These are phyloP conservation scores for Etheostoma cragini DNA, from an alignment of 2,113 vertebrate species.

Conservation along the genomic window DNA sequence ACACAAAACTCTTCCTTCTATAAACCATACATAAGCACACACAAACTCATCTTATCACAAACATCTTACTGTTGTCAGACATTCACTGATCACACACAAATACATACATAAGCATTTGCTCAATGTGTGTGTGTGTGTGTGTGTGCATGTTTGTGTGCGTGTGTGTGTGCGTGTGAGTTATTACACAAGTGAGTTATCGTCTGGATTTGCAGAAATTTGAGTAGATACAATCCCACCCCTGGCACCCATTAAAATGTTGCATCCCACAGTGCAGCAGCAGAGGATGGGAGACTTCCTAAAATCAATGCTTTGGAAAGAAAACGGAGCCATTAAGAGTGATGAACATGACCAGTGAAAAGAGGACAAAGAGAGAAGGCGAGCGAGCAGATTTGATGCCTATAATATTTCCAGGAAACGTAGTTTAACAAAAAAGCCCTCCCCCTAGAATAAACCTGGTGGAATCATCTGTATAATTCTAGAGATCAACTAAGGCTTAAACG, in stretches of 20 bases:
- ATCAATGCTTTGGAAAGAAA: conserved; percentile 47
- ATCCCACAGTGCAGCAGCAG: conserved; percentile 36
- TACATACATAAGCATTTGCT: conserved; percentile 21
- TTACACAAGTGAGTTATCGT: conserved; percentile 53
- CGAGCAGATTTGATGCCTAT: conserved; percentile 3
- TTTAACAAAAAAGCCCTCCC: neutral
- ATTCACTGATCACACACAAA: neutral
- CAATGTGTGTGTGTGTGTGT: conserved; percentile 5
- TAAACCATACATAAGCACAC: neutral
- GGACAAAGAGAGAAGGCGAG: conserved; percentile 11
- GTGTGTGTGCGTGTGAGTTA: conserved; percentile 12
- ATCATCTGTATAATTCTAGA: conserved; percentile 40
- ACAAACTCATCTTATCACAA: neutral
- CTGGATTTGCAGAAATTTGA: conserved; percentile 43
- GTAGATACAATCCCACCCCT: conserved; percentile 41
- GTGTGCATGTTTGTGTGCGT: neutral
- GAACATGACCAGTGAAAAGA: neutral
- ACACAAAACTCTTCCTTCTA: neutral
- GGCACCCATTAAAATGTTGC: conserved; percentile 50
- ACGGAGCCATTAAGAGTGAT: conserved; percentile 13
- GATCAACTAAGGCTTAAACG: conserved; percentile 46
- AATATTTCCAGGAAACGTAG: conserved; percentile 58
- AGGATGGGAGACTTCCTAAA: conserved; percentile 51
- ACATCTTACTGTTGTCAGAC: conserved; percentile 4
- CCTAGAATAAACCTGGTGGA: conserved; percentile 3